A percentile compares a stretch with the other conserved stretches of the same genome.
Conservation (phyloP, 2,113 vertebrate genomes). For the Zootoca vivipara region DNA sequence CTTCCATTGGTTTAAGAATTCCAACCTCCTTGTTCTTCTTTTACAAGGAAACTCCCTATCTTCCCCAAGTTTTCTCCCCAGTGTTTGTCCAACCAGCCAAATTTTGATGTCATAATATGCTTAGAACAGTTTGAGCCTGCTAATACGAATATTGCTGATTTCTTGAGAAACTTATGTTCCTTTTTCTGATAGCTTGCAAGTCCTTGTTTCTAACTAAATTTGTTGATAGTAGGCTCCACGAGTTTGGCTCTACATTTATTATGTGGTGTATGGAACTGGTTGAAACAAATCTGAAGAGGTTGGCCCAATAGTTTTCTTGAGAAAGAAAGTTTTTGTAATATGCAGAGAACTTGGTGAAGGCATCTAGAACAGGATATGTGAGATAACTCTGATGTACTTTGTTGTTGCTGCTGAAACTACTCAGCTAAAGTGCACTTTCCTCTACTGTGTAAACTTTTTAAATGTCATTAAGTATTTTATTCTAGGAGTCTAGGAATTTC, state of each 20-base stretch:
- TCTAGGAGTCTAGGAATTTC: background rate
- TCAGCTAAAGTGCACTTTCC: background rate
- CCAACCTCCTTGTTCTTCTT: background rate
- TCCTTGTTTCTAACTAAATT: background rate
- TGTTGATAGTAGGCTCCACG: background rate
- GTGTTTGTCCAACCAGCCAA: background rate
- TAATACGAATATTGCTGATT: background rate
- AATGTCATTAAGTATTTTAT: conserved; percentile 5
- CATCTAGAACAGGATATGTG: background rate
- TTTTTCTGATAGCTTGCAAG: background rate
- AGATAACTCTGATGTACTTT: background rate
- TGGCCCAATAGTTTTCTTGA: background rate
- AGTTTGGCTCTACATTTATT: background rate
- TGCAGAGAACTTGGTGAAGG: background rate
- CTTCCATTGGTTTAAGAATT: background rate
- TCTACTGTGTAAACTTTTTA: background rate
- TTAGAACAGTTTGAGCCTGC: background rate
- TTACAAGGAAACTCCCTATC: background rate
- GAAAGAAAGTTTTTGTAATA: background rate
- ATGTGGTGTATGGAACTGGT: background rate
- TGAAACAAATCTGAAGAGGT: background rate
- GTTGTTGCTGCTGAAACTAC: background rate
- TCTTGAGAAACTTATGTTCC: background rate
- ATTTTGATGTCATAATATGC: background rate
- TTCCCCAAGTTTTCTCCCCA: background rate